Percentiles rank a stretch among this genome's conserved stretches.
phyloP scores from a whole-genome alignment of 2,888 invertebrate species.

The Bruchidius siliquastri region DNA sequence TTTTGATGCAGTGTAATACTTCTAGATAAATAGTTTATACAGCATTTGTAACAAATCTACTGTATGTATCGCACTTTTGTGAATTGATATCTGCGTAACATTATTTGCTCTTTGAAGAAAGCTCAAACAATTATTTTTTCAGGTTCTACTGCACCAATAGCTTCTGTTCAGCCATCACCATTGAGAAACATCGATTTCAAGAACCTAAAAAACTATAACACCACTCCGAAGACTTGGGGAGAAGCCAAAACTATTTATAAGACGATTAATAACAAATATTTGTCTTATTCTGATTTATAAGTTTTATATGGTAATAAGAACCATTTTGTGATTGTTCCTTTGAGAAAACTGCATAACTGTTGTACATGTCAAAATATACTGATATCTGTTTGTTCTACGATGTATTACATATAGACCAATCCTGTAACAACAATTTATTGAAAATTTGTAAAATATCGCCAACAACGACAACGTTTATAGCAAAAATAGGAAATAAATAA shows the following conservation, averaged over 20 bases:
- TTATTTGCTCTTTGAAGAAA: no score
- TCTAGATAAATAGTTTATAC: no score
- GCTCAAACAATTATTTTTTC: not conserved
- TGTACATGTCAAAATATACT: not conserved
- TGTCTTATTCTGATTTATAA: conserved; percentile 33
- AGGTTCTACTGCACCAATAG: not conserved
- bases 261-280: conserved; percentile 55
- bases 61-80: no score
- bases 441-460: no score
- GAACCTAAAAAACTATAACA: conserved; percentile 65
- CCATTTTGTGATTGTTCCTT: not conserved
- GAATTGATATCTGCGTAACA: no score
- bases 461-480: no score
- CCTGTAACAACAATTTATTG: no score
- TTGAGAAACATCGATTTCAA: conserved; percentile 34
- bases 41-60: no score
- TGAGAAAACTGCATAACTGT: not conserved
- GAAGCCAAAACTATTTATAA: conserved; percentile 64
- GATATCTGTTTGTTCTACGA: not conserved
- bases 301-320: not conserved
- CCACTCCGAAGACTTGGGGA: conserved; percentile 79
- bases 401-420: not conserved
- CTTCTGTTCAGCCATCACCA: conserved; percentile 18
- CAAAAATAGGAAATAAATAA: no score
- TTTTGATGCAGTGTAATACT: no score